phyloP scores from a whole-genome alignment of 2,113 vertebrate genomes.

The Chrysemys picta region DNA sequence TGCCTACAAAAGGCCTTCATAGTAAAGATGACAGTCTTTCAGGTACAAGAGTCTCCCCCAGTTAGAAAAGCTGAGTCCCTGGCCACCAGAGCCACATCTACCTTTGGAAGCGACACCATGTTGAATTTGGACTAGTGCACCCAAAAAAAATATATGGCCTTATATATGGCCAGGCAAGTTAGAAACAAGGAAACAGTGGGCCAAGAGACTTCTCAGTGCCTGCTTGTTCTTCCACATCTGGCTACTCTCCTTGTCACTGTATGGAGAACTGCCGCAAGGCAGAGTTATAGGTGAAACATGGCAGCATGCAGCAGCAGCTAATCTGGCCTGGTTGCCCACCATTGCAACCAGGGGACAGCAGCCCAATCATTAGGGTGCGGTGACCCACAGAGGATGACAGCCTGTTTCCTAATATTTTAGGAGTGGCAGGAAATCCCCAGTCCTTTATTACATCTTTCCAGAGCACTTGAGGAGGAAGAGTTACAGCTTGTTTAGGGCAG shows the following conservation, averaged over 20 bases:
- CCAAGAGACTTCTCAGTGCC: not conserved
- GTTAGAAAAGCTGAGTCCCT: not conserved
- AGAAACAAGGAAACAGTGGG: not conserved
- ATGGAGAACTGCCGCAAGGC: fast-evolving
- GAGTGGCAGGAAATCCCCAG: fast-evolving
- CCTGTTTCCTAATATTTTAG: no score
- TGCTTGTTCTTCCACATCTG: no score
- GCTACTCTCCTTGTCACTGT: fast-evolving
- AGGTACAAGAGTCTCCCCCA: not conserved
- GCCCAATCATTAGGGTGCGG: no score
- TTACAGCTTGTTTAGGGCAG: not conserved
- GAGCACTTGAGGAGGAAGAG: not conserved
- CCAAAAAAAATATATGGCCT: fast-evolving
- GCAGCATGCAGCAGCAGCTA: fast-evolving
- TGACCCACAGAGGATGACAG: no score
- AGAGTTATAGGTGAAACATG: fast-evolving
- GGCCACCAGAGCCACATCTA: not conserved
- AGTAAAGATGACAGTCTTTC: fast-evolving
- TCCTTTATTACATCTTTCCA: not conserved
- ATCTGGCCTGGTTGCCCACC: fast-evolving
- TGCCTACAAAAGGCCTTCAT: no score
- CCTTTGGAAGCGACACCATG: not conserved
- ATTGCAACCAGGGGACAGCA: not conserved
- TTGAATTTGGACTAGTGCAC: not conserved
- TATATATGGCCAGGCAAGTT: no score